phyloP scores from a whole-genome alignment of 2,113 vertebrate species.

The Amphilophus citrinellus region DNA sequence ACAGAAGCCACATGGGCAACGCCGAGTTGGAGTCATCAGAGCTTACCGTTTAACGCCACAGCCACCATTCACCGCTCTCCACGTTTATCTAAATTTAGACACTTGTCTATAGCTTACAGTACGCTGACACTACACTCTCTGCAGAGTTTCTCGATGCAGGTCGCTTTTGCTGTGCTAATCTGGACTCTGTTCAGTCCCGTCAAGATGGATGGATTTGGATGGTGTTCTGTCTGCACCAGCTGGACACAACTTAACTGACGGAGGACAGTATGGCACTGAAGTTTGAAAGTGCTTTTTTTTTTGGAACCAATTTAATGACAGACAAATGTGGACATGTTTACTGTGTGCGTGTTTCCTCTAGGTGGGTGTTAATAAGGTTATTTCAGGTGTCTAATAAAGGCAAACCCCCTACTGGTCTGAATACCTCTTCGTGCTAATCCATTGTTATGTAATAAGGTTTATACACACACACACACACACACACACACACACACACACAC shows the following conservation, averaged over 20 bases:
- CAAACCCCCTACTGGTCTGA: conserved; percentile 37
- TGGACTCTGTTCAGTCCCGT: neutral
- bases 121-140: too few relatives aligned
- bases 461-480: neutral
- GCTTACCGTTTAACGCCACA: neutral
- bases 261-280: neutral
- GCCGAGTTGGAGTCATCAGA: conserved; percentile 10
- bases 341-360: neutral
- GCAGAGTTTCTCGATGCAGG: neutral
- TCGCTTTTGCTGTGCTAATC: neutral
- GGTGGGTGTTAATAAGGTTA: conserved; percentile 39
- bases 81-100: neutral
- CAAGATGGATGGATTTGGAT: conserved; percentile 1
- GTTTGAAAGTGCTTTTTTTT: neutral
- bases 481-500: too few relatives aligned
- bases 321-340: conserved; percentile 12
- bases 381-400: conserved; percentile 55
- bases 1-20: conserved; percentile 17
- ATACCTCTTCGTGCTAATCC: conserved; percentile 50
- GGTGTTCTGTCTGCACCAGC: neutral
- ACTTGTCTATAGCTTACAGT: neutral
- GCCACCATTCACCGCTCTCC: neutral
- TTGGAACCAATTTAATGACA: neutral
- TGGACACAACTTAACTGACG: neutral
- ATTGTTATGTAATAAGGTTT: conserved; percentile 47